A percentile compares a stretch with the other conserved stretches of the same genome.
Conservation (phyloP, 2,888 invertebrate genomes). For the Lacanobia oleracea region DNA sequence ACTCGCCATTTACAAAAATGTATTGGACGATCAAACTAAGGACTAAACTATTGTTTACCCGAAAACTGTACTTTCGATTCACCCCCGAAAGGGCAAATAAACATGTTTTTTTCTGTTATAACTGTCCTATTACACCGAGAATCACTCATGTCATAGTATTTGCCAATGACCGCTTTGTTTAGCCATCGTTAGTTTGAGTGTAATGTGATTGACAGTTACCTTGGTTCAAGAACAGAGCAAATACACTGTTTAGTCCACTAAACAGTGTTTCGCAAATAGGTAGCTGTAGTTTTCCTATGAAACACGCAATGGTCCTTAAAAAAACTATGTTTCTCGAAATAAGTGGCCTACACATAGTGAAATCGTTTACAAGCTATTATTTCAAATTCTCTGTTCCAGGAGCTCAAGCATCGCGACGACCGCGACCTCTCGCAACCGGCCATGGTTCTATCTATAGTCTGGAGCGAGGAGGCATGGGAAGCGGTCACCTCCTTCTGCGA, state of each 20-base stretch:
- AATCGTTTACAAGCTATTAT: no score
- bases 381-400: no score
- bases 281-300: constrained; percentile 37
- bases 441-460: no score
- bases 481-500: no score
- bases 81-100: not conserved
- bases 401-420: no score
- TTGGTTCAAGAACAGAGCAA: constrained; percentile 42
- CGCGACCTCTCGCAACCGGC: no score
- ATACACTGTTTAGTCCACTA: constrained; percentile 17
- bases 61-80: constrained; percentile 3
- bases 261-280: constrained; percentile 25
- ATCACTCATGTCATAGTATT: constrained; percentile 32
- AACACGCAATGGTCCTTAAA: not conserved
- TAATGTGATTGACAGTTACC: constrained; percentile 35
- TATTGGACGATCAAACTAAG: not conserved
- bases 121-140: not conserved
- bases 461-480: no score
- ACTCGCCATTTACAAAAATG: not conserved
- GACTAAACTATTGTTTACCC: not conserved
- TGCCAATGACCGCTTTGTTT: constrained; percentile 40
- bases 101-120: constrained; percentile 1
- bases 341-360: not conserved
- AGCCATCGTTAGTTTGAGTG: constrained; percentile 49
- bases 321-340: not conserved